Evolutionary conservation across 2,888 invertebrate genomes (phyloP), one percentile per base, ranked within the genome.

Genomic region (Alsophila aescularia): DNA sequence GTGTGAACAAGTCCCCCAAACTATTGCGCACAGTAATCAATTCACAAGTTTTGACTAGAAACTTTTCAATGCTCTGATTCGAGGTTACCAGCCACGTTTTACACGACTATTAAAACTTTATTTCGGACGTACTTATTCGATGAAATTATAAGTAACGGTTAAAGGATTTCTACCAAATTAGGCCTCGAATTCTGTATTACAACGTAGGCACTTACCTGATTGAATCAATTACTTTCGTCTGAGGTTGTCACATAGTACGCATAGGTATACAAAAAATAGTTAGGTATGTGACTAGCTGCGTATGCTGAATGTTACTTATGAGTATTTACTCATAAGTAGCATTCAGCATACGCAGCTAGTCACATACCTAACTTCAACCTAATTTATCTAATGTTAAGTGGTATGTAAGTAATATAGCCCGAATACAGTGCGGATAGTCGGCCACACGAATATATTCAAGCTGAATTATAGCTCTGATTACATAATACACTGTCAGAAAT

Each of bases 21-120:
- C 72, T 73, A 67, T 69, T 57, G 60, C 62, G 62, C 62, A 48
- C 58, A 62, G 62, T 69, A 72, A 74, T 75, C 67, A 69, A 72
- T 73, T 67, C 64, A 65, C 41, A 65, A 71, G 64, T 67, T 69
- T 63, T 54, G 51, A 69, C 57, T 64, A 49, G 40, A 64, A 72
- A 72, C 63, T 72, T 69, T 68, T 64, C 55, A 66, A 68, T 64
- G 52, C 58, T 62, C 60, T 64, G 41, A 62, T 66, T 63, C 54
- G 62, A 62, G 62, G 66, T 66, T 63, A 60, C 56, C 44, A 58
- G 65, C 62, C 64, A 62, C 47, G 58, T 61, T 64, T 67, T 58
- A 62, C 62, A 62, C 45, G 50, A 66, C 57, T 60, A 67, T 67
- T 50, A 63, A 64, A 72, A 71, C 64, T 54, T 57, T 57, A 45